These are phyloP conservation scores for Drosophila barbarae DNA, from an alignment of 2,888 invertebrate genomes.

Conservation along the genomic window DNA sequence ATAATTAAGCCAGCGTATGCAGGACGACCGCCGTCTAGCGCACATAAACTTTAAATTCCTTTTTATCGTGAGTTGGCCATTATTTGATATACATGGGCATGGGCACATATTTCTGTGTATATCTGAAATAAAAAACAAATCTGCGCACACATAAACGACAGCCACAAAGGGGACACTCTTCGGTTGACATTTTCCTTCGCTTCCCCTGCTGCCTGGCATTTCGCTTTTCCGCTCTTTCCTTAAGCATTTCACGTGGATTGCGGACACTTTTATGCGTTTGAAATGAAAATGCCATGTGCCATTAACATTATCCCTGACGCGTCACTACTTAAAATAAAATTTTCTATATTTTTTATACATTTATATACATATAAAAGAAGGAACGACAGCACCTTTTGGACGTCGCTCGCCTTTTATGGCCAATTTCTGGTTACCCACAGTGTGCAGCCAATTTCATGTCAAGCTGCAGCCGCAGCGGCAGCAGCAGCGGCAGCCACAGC, in stretches of 20 bases:
- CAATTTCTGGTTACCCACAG: slow-evolving; percentile 73
- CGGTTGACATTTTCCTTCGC: slow-evolving; percentile 22
- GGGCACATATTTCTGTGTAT: slow-evolving; percentile 29
- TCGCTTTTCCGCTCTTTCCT: slow-evolving; percentile 23
- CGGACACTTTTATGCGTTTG: slow-evolving; percentile 71
- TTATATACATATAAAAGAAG: slow-evolving; percentile 30
- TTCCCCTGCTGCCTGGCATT: background rate
- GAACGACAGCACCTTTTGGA: slow-evolving; percentile 59
- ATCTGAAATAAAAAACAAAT: slow-evolving; percentile 48
- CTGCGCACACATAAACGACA: slow-evolving; percentile 60
- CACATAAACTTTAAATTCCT: slow-evolving; percentile 67
- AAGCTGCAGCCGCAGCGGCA: slow-evolving; percentile 54
- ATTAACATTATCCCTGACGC: slow-evolving; percentile 75
- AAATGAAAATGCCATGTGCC: slow-evolving; percentile 74
- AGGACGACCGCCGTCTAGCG: slow-evolving; percentile 54
- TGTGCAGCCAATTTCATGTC: slow-evolving; percentile 72
- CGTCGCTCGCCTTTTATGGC: slow-evolving; percentile 66
- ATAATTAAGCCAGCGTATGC: slow-evolving; percentile 60
- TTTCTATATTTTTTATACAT: slow-evolving; percentile 69
- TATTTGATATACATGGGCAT: slow-evolving; percentile 44
- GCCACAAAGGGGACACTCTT: slow-evolving; percentile 54
- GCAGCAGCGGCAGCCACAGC: slow-evolving; percentile 5
- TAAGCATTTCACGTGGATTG: slow-evolving; percentile 52
- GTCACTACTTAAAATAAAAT: slow-evolving; percentile 75
- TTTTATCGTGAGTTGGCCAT: slow-evolving; percentile 60